Evolutionary conservation across 2,113 vertebrate genomes (phyloP).

Genomic region (Hymenochirus boettgeri): DNA sequence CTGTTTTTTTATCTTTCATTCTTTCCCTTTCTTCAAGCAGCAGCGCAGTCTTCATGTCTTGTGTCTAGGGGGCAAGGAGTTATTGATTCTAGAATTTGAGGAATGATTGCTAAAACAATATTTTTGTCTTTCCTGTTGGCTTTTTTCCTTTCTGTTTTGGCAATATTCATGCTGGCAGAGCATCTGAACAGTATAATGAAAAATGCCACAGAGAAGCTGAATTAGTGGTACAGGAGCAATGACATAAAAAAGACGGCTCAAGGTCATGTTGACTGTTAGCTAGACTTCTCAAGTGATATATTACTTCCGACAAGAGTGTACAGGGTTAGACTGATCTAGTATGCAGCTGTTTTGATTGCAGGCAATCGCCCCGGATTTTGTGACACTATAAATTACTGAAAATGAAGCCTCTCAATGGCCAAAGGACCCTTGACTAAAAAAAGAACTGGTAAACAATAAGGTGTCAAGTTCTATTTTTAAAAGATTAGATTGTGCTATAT

Average conservation of each 20-base stretch:
- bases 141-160: constrained; percentile 8
- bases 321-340: constrained; percentile 12
- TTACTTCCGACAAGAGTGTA: constrained; percentile 17
- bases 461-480: too few relatives aligned
- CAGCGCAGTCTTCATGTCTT: constrained; percentile 13
- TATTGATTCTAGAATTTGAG: constrained; percentile 35
- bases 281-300: constrained; percentile 22
- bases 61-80: constrained; percentile 31
- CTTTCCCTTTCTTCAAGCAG: constrained; percentile 7
- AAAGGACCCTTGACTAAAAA: not conserved
- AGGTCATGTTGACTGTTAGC: constrained; percentile 27
- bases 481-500: too few relatives aligned
- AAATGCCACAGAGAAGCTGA: constrained; percentile 24
- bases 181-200: constrained; percentile 29
- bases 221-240: constrained; percentile 1
- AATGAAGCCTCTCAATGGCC: not conserved
- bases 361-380: not conserved
- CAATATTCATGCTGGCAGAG: constrained; percentile 21
- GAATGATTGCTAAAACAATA: constrained; percentile 31
- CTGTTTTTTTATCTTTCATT: constrained; percentile 14
- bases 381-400: constrained; percentile 2
- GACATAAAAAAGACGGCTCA: constrained; percentile 15
- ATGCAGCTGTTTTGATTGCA: constrained; percentile 16
- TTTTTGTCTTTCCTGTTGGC: constrained; percentile 30
- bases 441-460: not conserved